Percentiles rank a stretch among this genome's conserved stretches.
These are phyloP conservation scores for Leucopsar rothschildi DNA, from an alignment of 2,113 vertebrate species.

Conservation along the genomic window DNA sequence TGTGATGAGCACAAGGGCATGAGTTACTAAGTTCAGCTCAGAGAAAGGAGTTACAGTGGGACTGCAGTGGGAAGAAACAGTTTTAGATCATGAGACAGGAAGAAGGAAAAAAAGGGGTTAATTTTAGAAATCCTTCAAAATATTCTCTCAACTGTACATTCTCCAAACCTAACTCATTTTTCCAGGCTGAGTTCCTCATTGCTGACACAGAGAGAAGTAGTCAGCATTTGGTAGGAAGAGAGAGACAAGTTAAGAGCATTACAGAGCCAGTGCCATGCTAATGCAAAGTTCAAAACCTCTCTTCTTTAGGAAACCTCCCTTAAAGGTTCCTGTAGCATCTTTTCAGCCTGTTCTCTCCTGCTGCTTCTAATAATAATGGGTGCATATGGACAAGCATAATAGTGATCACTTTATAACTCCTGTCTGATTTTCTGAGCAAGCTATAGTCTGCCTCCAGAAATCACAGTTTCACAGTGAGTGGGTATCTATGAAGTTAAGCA, in stretches of 20 bases:
- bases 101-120: not conserved
- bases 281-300: not conserved
- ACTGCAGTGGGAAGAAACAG: not conserved
- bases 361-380: slow-evolving; percentile 32
- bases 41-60: not conserved
- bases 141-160: not conserved
- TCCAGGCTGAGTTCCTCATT: not conserved
- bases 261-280: not conserved
- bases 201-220: not conserved
- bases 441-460: slow-evolving; percentile 54
- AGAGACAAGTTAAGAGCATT: not conserved
- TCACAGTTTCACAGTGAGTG: slow-evolving; percentile 56
- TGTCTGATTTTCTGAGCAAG: slow-evolving; percentile 41
- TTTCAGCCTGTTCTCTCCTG: not conserved
- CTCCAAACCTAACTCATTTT: not conserved
- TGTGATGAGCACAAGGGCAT: not conserved
- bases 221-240: not conserved
- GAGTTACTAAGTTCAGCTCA: not conserved
- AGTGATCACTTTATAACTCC: not conserved
- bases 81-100: not conserved
- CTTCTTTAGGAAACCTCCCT: not conserved
- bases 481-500: slow-evolving; percentile 28
- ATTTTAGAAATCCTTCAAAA: slow-evolving; percentile 3
- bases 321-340: not conserved
- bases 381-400: slow-evolving; percentile 27